Base-by-base conservation (phyloP, 2,797 vertebrate species). In the Pseudomugil gertrudae region DNA sequence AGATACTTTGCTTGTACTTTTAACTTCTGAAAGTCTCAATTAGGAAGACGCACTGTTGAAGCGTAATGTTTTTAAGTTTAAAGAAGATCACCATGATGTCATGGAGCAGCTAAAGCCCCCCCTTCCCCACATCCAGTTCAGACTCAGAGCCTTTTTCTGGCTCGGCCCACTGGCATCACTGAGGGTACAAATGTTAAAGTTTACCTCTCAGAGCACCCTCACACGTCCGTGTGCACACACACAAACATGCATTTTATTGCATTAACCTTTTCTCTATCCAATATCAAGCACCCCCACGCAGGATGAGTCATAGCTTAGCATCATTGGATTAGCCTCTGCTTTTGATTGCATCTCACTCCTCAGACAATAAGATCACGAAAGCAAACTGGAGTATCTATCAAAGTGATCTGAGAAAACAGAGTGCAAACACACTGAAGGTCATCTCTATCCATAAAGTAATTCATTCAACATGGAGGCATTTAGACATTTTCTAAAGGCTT, bases 211-310 rank as follows among this genome's bases (percentile, higher is more conserved):
- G 53, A 23, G 4, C 21, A 4, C n/a, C 27, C 26, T 57, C 48
- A 56, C 30, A 38, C 10, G 67, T 33, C 21, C 11, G 24, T 27
- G 43, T 27, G 36, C 19, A 64, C 52, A 67, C n/a, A 69, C 17
- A 40, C 26, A 24, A 24, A 43, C 35, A 8, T 10, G 27, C 15
- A 61, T 72, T 69, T 63, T 74, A 81, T 78, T 62, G 40, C 57
- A 63, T 88, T 78, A 86, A 86, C 84, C 87, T 89, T 89, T 81
- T 59, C 29, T 82, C 38, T 57, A 63, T 74, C 32, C 1, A 36
- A 78, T 45, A 26, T 4, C 4, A 33, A 48, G 33, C 55, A 60
- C 38, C 38, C 57, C 50, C 47, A 13, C 54, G 8, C 62, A n/a
- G 72, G 53, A 63, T 76, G 83, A 87, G 52, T 85, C 83, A 79